Conservation (phyloP, 1,140 invertebrate species). For the Cherax quadricarinatus region DNA sequence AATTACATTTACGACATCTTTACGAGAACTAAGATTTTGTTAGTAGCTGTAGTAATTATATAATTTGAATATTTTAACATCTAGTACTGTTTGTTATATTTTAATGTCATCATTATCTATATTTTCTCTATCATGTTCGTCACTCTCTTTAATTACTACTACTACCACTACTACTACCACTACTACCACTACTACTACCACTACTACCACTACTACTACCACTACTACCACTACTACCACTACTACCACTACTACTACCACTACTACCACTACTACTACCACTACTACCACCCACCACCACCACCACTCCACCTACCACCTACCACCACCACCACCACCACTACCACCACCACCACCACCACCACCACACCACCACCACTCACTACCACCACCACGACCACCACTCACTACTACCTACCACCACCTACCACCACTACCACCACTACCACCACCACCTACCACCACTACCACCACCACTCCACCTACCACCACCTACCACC, state of each 20-base stretch:
- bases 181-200: background rate
- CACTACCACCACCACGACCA: no score
- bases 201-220: background rate
- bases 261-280: no score
- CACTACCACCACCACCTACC: no score
- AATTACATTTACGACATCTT: background rate
- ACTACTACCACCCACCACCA: no score
- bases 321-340: background rate
- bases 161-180: background rate
- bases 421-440: no score
- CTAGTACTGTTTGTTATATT: background rate
- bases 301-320: no score
- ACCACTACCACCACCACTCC: no score
- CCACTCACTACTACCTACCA: no score
- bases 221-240: background rate
- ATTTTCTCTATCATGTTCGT: background rate
- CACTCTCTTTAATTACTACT: background rate
- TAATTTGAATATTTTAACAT: background rate
- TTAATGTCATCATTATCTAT: no score
- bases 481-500: no score
- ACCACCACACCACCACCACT: background rate
- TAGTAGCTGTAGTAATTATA: background rate
- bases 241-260: no score
- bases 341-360: background rate
- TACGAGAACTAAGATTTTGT: background rate